Evolutionary conservation across 2,113 vertebrate genomes (phyloP).

Genomic region (Orthochromis malagaraziensis): DNA sequence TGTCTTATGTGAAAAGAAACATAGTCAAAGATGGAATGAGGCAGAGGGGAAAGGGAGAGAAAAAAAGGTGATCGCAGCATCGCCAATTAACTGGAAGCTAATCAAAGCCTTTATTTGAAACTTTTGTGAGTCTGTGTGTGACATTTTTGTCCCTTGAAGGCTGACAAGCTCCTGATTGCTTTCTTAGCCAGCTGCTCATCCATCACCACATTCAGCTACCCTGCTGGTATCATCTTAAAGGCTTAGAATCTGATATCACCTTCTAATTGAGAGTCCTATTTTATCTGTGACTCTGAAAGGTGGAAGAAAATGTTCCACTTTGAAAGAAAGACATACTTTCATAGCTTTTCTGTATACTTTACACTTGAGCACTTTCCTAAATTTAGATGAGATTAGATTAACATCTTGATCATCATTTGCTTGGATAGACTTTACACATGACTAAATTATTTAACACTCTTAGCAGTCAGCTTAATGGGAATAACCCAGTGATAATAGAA

Average conservation of each 20-base stretch:
- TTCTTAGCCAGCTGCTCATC: background rate
- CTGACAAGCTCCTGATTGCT: background rate
- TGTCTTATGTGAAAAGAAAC: background rate
- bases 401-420: slow-evolving; percentile 35
- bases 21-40: background rate
- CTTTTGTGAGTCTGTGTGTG: background rate
- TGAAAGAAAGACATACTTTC: background rate
- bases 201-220: background rate
- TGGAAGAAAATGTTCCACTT: background rate
- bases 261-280: background rate
- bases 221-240: background rate
- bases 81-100: background rate
- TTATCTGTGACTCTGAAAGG: background rate
- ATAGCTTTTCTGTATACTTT: background rate
- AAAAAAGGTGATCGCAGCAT: background rate
- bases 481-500: slow-evolving; percentile 35
- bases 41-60: background rate
- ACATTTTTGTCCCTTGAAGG: background rate
- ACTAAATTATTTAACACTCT: slow-evolving; percentile 33
- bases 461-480: slow-evolving; percentile 17
- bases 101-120: background rate
- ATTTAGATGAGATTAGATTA: slow-evolving; percentile 25
- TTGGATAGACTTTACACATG: slow-evolving; percentile 39
- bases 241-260: background rate
- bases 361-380: background rate